Evolutionary conservation across 2,113 vertebrate species (phyloP).

Genomic region (Otocyon megalotis): DNA sequence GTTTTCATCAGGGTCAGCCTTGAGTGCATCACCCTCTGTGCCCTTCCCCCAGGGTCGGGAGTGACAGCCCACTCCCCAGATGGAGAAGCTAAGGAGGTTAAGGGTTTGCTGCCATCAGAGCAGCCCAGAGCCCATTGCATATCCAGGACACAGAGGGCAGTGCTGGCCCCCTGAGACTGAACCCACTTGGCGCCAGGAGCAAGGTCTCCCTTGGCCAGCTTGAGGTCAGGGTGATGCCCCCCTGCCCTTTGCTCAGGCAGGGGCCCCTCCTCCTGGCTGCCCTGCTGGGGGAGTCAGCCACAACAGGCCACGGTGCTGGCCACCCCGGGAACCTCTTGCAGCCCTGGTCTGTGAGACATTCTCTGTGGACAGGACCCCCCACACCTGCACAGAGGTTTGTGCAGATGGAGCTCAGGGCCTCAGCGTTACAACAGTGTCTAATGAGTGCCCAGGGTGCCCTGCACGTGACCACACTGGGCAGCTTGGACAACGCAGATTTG

Average conservation of each 20-base stretch:
- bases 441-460: too few relatives aligned
- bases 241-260: not conserved
- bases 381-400: not conserved
- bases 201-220: not conserved
- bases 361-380: not conserved
- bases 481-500: too few relatives aligned
- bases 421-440: too few relatives aligned
- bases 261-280: not conserved
- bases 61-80: not conserved
- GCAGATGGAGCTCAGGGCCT: not conserved
- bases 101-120: accelerated
- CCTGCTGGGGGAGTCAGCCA: accelerated
- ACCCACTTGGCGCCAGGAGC: not conserved
- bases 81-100: not conserved
- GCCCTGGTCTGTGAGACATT: not conserved
- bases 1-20: accelerated
- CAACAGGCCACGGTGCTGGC: accelerated
- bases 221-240: accelerated
- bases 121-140: not conserved
- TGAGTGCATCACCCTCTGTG: accelerated
- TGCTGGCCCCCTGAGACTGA: not conserved
- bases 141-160: accelerated
- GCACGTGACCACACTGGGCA: not conserved
- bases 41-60: too few relatives aligned
- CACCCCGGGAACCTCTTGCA: not conserved